A percentile compares a stretch with the other conserved stretches of the same genome.
Evolutionary conservation across 2,888 invertebrate species (phyloP).

Genomic region (Tinea trinotella): DNA sequence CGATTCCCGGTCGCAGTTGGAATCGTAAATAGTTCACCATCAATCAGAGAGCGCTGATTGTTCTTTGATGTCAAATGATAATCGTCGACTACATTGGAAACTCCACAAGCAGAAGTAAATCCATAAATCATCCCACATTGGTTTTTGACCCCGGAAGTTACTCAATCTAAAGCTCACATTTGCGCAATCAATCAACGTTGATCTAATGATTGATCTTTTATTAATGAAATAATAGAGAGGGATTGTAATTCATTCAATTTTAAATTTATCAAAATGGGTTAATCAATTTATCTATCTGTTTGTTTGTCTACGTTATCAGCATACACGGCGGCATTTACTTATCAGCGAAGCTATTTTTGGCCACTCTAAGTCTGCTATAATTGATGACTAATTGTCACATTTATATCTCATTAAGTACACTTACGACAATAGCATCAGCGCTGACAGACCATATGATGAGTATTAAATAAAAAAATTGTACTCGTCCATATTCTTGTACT

Average conservation of each 20-base stretch:
- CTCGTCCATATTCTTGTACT: no score
- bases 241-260: slow-evolving; percentile 8
- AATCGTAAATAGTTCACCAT: no score
- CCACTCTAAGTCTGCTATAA: background rate
- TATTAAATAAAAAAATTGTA: no score
- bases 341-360: slow-evolving; percentile 5
- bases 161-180: slow-evolving; percentile 1
- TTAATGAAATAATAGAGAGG: slow-evolving; percentile 1
- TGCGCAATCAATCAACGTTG: background rate
- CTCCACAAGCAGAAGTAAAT: background rate
- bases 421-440: no score
- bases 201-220: background rate
- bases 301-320: background rate
- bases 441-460: no score
- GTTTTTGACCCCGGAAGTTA: slow-evolving; percentile 11
- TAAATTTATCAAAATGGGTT: background rate
- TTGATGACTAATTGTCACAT: background rate
- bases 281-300: background rate
- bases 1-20: no score
- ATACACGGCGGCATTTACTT: background rate
- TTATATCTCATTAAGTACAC: background rate
- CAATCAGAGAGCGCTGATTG: background rate
- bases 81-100: background rate
- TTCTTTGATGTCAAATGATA: slow-evolving; percentile 9
- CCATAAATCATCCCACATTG: background rate